Base-by-base conservation (phyloP, 2,888 invertebrate genomes). In the Rhingia rostrata region DNA sequence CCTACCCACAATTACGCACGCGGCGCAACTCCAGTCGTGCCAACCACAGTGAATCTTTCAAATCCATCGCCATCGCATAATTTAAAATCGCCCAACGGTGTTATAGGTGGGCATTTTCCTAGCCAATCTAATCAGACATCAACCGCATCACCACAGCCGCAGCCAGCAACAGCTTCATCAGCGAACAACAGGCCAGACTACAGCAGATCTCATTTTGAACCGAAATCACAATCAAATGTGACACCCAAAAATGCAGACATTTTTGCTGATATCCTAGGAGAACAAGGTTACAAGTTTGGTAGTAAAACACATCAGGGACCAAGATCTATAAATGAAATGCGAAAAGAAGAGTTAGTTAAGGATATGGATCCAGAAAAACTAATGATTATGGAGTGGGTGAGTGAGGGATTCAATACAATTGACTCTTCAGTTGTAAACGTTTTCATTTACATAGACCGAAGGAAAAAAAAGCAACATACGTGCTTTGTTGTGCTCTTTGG, bases 401-500 rank as follows among this genome's bases (percentile, higher is more conserved):
- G 91, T 82, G 14, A 9, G 10, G 9, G 12, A 37, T 35, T 53
- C 43, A 32, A 9, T 73, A 43, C 45, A n/a, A 3, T 37, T 10
- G 6, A 35, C 32, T 6, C 66, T 75, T 12, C 49, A 47, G 10
- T 4, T 32, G 43, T 30, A 2, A 9, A 4, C 53, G 64, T 83
- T 70, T 75, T 75, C 70, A 82, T 64, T 73, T 85, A 87, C 89
- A 0, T 89, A 98, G 97, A 96, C 95, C 75, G 97, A 98, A 89
- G 99, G 99, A 6, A 99, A 99, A 92, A 98, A 98, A 89, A 95
- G 96, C 72, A 99, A 99, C 91, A 97, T 99, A 87, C 94, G 99
- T 74, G 99, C 99, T 0, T 92, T 99, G 32, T 92, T 99, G 33
- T 98, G 99, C 89, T 97, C 99, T 0, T 93, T 99, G 90, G 97